Base-by-base conservation (phyloP, 2,888 invertebrate genomes). In the Apomyelois bistriatella region DNA sequence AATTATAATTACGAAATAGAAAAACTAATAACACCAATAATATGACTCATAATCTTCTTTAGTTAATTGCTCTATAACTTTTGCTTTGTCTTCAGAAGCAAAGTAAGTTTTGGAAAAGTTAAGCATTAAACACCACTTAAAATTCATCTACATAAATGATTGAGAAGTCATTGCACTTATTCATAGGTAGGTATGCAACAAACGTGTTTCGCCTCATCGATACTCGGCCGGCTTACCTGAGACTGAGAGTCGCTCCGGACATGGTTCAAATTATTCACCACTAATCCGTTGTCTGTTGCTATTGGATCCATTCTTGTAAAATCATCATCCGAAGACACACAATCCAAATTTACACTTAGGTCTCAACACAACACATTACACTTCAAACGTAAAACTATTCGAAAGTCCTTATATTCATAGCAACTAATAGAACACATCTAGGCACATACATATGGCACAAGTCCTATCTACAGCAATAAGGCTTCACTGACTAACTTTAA, bases 261-360 rank as follows among this genome's bases (percentile, higher is more conserved):
- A 70, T 90, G 90, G 76, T 87, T 87, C 79, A 89, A 76, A 84
- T 90, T 90, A 74, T 90, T 90, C 76, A 85, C 87, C 76, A 87
- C 79, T 71, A 86, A 77, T 71, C 87, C 89, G 81, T 80, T 87
- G 74, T 90, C 90, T 71, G 85, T 65, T 66, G 82, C 77, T 80
- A 85, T 83, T 67, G 83, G 80, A 84, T 90, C 90, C 90, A 90
- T 90, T 63, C 68, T 70, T 73, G 67, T 70, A 72, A 64, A 72
- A 65, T 72, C 86, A 85, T 87, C 69, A 81, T 86, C 81, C 80
- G 74, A 63, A 66, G 61, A 65, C 65, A 58, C 59, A 56, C 57
- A 58, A 60, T 61, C 46, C 35, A 46, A 46, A 46, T 6, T 15
- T 15, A 46, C 48, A 55, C 54, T 57, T 46, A 53, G 51, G 59